phyloP scores from a whole-genome alignment of 2,113 vertebrate species.

The Lampris incognitus region DNA sequence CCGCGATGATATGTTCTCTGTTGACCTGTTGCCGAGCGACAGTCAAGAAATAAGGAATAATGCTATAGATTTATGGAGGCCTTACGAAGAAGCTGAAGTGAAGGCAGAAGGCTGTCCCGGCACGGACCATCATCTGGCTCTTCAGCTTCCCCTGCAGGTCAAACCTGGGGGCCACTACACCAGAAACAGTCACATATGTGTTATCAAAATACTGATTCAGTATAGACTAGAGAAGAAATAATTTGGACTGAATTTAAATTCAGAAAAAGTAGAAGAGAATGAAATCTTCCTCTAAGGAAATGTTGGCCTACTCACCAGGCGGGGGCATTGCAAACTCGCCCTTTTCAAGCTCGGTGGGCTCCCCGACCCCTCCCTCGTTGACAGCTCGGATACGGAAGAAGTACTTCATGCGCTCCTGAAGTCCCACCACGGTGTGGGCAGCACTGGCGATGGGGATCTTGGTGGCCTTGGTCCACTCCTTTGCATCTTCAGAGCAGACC shows the following conservation, averaged over 20 bases:
- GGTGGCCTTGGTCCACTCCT: conserved; percentile 76
- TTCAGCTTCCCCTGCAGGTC: conserved; percentile 75
- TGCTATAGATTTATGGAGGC: neutral
- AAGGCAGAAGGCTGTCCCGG: conserved; percentile 76
- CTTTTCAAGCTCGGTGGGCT: conserved; percentile 66
- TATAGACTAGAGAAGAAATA: neutral
- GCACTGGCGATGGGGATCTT: conserved; percentile 73
- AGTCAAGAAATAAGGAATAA: neutral
- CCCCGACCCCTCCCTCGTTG: conserved; percentile 73
- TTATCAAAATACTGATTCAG: neutral
- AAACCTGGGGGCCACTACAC: conserved; percentile 70
- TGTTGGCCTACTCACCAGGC: conserved; percentile 66
- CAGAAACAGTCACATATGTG: neutral
- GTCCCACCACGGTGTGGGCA: conserved; percentile 67
- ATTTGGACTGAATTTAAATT: too few species aligned
- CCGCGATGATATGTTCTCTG: too few species aligned
- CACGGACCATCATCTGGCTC: conserved; percentile 78
- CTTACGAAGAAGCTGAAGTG: conserved; percentile 74
- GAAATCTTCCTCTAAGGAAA: neutral
- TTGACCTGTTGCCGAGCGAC: neutral
- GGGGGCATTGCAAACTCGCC: conserved; percentile 71
- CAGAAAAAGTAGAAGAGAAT: conserved; percentile 5
- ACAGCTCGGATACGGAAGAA: conserved; percentile 73
- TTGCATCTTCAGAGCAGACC: conserved; percentile 63
- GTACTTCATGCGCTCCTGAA: conserved; percentile 77